These are phyloP conservation scores for Cephus cinctus DNA, from an alignment of 1,140 invertebrate species.

Conservation along the genomic window DNA sequence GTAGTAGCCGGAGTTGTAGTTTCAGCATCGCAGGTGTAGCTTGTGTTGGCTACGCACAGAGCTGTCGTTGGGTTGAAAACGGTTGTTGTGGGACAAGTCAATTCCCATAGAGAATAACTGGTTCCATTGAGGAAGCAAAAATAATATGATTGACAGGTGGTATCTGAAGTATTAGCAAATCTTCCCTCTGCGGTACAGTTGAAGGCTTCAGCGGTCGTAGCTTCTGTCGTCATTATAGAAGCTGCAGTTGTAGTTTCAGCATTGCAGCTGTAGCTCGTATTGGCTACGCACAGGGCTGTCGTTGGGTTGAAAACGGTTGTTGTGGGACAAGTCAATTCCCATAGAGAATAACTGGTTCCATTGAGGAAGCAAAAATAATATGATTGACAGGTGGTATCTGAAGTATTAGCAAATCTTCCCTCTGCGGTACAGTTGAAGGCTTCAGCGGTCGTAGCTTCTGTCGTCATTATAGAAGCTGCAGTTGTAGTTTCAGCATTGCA, in stretches of 20 bases:
- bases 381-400: no score
- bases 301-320: not conserved
- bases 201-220: not conserved
- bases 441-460: no score
- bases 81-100: not conserved
- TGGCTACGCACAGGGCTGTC: not conserved
- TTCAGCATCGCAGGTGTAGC: not conserved
- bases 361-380: not conserved
- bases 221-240: conserved; percentile 1
- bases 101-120: not conserved
- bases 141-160: conserved; percentile 5
- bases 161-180: not conserved
- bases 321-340: not conserved
- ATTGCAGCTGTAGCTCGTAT: not conserved
- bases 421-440: no score
- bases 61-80: not conserved
- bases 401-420: no score
- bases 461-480: not conserved
- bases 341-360: not conserved
- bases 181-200: not conserved
- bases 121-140: not conserved
- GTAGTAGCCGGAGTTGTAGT: conserved; percentile 1
- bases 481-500: not conserved
- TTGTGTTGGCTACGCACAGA: conserved; percentile 1
- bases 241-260: not conserved